Evolutionary conservation across 2,888 invertebrate genomes (phyloP).

Genomic region (Nematopogon swammerdamellus): DNA sequence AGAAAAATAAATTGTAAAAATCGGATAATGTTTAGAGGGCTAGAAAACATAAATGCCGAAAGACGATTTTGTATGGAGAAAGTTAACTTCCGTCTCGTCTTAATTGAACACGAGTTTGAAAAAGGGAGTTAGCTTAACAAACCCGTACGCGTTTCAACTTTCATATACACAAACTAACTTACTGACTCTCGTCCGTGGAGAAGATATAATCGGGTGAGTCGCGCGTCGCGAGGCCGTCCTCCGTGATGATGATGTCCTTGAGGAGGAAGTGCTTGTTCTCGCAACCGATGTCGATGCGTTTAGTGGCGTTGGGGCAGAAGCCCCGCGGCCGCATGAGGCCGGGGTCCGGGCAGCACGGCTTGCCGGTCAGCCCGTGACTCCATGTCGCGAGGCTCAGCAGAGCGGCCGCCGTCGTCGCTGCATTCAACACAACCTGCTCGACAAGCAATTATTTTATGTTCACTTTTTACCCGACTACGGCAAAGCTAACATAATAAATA

Average conservation of each 20-base stretch:
- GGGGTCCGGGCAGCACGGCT: slow-evolving; percentile 30
- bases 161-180: slow-evolving; percentile 16
- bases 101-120: no score
- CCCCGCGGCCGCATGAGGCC: slow-evolving; percentile 21
- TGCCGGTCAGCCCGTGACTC: slow-evolving; percentile 20
- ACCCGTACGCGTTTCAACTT: no score
- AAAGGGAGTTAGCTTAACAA: no score
- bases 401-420: slow-evolving; percentile 1
- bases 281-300: slow-evolving; percentile 24
- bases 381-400: slow-evolving; percentile 16
- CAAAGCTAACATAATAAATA: no score
- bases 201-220: slow-evolving; percentile 33
- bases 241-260: slow-evolving; percentile 27
- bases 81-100: no score
- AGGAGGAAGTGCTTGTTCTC: slow-evolving; percentile 31
- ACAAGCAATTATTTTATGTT: no score
- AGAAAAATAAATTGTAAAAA: no score
- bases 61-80: no score
- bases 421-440: no score
- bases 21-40: no score
- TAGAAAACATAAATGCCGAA: no score
- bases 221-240: slow-evolving; percentile 30
- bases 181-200: slow-evolving; percentile 34
- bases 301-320: slow-evolving; percentile 17
- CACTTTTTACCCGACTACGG: no score